Base-by-base conservation (phyloP, 2,113 vertebrate species). In the Campylorhamphus procurvoides region DNA sequence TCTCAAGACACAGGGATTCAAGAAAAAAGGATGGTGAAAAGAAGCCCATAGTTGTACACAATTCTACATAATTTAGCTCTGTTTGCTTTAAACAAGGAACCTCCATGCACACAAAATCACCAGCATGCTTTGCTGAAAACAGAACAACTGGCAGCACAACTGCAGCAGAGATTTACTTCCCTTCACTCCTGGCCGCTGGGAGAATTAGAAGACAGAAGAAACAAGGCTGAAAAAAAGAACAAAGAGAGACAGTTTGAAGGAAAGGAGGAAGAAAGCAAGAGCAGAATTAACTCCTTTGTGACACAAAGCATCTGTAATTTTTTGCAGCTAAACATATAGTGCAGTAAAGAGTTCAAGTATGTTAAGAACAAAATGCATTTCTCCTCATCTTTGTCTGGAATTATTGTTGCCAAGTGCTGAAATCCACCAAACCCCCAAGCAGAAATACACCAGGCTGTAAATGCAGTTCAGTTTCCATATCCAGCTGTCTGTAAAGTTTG, bases 151-250 rank as follows among this genome's bases (percentile, higher is more conserved):
- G 49, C 47, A 96, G 72, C 59, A 69, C 35, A 77, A 68, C 1
- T 74, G 35, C 52, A 79, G 53, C 8, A 33, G 47, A 88, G 23
- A 82, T 82, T 72, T 92, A 95, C 95, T 96, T 93, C 58, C 93
- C 91, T 96, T 95, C 35, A 29, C 22, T 96, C 87, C 69, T 62
- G 91, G 95, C 46, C 1, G 33, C 29, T 87, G 96, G 95, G 4
- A 92, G 91, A 89, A 9, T 88, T 84, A 96, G 93, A 83, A 95
- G 95, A 83, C 1, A 96, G 85, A 69, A 95, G 94, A 90, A 89
- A 95, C 64, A 93, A 67, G 77, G 90, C 94, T 97, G 92, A 59
- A 94, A 95, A 79, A 90, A 67, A 94, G 79, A 92, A 92, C 37
- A 94, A 85, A 82, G 60, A 91, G 73, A 85, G 29, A 24, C 78